Evolutionary conservation across 2,888 invertebrate genomes (phyloP), one percentile per base, ranked within the genome.

Genomic region (Ochropleura leucogaster): DNA sequence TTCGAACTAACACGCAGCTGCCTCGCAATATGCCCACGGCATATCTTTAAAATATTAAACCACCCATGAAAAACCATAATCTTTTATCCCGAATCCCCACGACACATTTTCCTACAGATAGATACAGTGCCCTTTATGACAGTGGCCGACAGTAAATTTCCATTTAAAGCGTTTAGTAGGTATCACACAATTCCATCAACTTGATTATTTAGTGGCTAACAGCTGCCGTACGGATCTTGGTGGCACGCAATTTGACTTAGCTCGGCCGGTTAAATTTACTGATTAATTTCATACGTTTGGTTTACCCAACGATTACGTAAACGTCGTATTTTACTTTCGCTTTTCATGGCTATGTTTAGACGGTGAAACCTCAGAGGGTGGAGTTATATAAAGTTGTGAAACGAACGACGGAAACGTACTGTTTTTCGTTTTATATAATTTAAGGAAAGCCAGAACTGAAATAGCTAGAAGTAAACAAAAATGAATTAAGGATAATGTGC

Each of bases 201-300:
- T 77, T 64, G 77, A 77, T 80, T 77, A 74, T 74, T 71, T 73
- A 83, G 42, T 62, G 47, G 14, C 59, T 47, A 79, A 74, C 80
- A 83, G 71, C 77, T 83, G 83, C 59, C 63, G 10, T 63, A 49
- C 67, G 72, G 47, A 62, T 77, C 68, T 64, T 59, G 49, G 53
- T 42, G n/a, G 73, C 74, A 81, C 81, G 78, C 75, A 84, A 84
- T 71, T 73, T 80, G 72, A 77, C 71, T 77, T 70, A 70, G 49
- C 64, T 59, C 68, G 74, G 47, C 57, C 77, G 59, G 78, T 70
- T 77, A 71, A 68, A 46, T 80, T 69, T 60, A 55, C 72, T 69
- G 68, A 80, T 78, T 83, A 79, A 77, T 83, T 77, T 76, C 67
- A 60, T 66, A 69, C 73, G 68, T 72, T 64, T 68, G 57, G 57